phyloP scores from a whole-genome alignment of 2,113 vertebrate species.

The Patagioenas fasciata region DNA sequence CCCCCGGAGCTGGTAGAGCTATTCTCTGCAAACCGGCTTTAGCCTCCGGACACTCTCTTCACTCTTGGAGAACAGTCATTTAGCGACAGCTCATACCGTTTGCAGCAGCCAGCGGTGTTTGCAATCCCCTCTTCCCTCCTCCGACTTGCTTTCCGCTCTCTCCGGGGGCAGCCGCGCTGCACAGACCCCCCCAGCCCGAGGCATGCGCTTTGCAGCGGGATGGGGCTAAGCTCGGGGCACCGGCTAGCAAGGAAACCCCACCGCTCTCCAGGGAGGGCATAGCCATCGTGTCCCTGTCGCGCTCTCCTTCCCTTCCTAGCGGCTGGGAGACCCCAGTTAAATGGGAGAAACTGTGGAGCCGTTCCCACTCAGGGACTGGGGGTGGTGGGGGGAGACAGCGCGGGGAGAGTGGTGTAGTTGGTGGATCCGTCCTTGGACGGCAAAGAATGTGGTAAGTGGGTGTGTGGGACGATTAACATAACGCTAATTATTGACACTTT shows the following conservation, averaged over 20 bases:
- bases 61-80: neutral
- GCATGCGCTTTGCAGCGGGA: neutral
- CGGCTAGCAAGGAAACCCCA: neutral
- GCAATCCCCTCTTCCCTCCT: neutral
- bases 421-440: neutral
- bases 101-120: neutral
- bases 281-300: neutral
- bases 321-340: neutral
- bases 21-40: neutral
- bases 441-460: neutral
- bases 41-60: neutral
- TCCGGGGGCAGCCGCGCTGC: neutral
- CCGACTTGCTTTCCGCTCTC: neutral
- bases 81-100: neutral
- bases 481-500: slow-evolving; percentile 1
- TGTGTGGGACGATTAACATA: neutral
- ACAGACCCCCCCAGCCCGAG: neutral
- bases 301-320: neutral
- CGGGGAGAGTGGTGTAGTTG: neutral
- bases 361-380: neutral
- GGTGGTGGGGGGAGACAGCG: no score
- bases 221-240: neutral
- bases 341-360: neutral
- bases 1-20: neutral
- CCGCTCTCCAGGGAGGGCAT: accelerated